A percentile compares a stretch with the other conserved stretches of the same genome.
Conservation (phyloP, 2,113 vertebrate genomes). For the Dipodomys merriami region DNA sequence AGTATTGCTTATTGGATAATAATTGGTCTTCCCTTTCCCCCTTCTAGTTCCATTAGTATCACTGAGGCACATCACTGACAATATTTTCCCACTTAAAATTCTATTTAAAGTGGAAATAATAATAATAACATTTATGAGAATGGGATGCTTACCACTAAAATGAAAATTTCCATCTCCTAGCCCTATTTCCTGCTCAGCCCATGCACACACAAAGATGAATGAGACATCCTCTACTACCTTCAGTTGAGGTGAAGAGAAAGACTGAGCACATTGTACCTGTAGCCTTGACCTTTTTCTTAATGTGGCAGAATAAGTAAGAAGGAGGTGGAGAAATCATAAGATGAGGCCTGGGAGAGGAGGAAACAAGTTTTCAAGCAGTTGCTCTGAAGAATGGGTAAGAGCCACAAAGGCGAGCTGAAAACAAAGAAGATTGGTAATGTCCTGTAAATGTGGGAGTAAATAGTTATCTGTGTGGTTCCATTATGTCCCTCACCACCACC, state of each 20-base stretch:
- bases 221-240: neutral
- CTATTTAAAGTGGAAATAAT: no score
- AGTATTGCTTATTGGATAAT: neutral
- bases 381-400: neutral
- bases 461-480: neutral
- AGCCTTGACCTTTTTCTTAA: neutral
- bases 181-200: neutral
- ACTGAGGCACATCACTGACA: neutral
- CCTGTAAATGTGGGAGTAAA: neutral
- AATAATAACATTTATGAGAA: neutral
- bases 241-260: neutral
- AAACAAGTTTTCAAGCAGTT: neutral
- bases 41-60: neutral
- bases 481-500: neutral
- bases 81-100: neutral
- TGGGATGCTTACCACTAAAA: slow-evolving; percentile 1
- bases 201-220: neutral
- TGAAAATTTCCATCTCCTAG: neutral
- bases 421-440: neutral
- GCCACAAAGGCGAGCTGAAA: neutral
- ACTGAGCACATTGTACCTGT: neutral
- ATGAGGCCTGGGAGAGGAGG: neutral
- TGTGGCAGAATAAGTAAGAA: neutral
- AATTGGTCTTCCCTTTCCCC: neutral
- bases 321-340: neutral